These are phyloP conservation scores for Chiloscyllium plagiosum DNA, from an alignment of 2,113 vertebrate species.

Conservation along the genomic window DNA sequence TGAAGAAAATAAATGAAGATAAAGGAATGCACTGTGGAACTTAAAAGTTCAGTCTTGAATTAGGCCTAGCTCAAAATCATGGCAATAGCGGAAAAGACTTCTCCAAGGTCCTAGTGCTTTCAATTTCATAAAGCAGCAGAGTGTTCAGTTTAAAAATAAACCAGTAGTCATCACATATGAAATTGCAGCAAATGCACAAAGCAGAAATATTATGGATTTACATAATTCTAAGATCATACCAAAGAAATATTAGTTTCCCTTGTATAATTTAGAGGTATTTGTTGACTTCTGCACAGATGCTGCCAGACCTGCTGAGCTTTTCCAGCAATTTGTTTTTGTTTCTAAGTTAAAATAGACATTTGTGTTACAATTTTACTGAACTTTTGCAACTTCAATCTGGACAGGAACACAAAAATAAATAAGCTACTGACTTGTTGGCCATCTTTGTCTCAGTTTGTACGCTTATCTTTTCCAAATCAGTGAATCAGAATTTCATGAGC, in stretches of 20 bases:
- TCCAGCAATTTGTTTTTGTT: too few species aligned
- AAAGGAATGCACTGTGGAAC: not conserved
- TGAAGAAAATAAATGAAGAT: not conserved
- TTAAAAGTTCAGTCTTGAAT: not conserved
- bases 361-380: not conserved
- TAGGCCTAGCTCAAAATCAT: not conserved
- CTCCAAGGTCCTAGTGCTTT: conserved; percentile 29
- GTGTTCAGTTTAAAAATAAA: not conserved
- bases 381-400: not conserved
- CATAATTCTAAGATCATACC: not conserved
- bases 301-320: too few species aligned
- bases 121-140: not conserved
- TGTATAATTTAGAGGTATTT: too few species aligned
- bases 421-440: not conserved
- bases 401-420: not conserved
- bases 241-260: not conserved
- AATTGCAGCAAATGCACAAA: not conserved
- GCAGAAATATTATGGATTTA: not conserved
- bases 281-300: too few species aligned
- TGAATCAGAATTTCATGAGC: not conserved
- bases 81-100: not conserved
- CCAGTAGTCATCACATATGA: not conserved
- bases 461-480: not conserved
- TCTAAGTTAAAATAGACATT: not conserved
- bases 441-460: not conserved